phyloP scores from a whole-genome alignment of 2,888 invertebrate genomes.

The Gastrophysa polygoni region DNA sequence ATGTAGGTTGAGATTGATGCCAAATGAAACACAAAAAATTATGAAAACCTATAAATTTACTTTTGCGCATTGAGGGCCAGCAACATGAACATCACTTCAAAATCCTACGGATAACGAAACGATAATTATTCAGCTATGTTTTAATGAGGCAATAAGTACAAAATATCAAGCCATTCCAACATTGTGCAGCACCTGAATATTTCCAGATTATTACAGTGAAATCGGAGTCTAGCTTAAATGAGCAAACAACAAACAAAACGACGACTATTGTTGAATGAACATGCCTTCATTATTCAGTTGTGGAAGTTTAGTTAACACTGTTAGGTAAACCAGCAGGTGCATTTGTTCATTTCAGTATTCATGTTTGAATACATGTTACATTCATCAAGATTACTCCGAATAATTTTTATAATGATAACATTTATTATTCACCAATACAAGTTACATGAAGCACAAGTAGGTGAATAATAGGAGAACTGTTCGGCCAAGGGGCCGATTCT shows the following conservation, averaged over 20 bases:
- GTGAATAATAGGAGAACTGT: too few species aligned
- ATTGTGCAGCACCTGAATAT: too few species aligned
- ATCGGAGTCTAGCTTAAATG: slow-evolving; percentile 12
- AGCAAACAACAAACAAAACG: slow-evolving; percentile 19
- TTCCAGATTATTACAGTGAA: slow-evolving; percentile 9
- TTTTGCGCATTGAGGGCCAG: too few species aligned
- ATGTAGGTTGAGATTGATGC: too few species aligned
- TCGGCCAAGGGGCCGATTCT: too few species aligned
- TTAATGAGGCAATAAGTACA: slow-evolving; percentile 4
- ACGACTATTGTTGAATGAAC: slow-evolving; percentile 25
- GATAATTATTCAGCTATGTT: slow-evolving; percentile 4
- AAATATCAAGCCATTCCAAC: slow-evolving; percentile 3
- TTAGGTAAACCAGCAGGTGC: slow-evolving; percentile 3
- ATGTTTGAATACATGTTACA: not conserved
- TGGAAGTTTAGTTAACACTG: slow-evolving; percentile 9
- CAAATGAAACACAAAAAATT: too few species aligned
- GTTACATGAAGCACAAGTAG: too few species aligned
- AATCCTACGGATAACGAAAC: slow-evolving; percentile 3
- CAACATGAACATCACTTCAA: too few species aligned
- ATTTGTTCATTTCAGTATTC: slow-evolving; percentile 5
- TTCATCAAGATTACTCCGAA: too few species aligned
- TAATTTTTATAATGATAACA: not conserved
- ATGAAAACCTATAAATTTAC: too few species aligned
- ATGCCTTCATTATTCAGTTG: slow-evolving; percentile 21
- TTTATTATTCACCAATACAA: too few species aligned